Conservation (phyloP, 2,888 invertebrate genomes). For the Chymomyza amoena region DNA sequence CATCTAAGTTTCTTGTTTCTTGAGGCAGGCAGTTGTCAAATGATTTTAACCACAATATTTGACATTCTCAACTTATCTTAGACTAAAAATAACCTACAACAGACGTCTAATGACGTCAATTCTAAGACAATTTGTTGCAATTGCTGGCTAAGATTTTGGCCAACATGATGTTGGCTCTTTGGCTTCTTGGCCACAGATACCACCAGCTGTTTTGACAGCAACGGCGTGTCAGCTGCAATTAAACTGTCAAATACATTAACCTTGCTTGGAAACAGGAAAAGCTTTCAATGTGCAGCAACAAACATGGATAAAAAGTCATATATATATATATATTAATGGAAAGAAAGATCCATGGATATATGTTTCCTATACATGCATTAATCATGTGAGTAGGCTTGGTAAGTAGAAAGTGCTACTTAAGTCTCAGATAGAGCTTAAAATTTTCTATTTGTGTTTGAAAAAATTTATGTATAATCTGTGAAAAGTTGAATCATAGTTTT, state of each 20-base stretch:
- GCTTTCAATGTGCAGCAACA: conserved; percentile 1
- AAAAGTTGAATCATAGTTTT: too few relatives aligned
- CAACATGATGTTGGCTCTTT: not conserved
- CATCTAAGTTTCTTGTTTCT: not conserved
- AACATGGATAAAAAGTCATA: not conserved
- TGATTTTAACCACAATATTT: not conserved
- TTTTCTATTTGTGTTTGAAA: too few relatives aligned
- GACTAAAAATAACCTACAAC: not conserved
- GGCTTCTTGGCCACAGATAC: conserved; percentile 26
- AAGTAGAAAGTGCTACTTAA: too few relatives aligned
- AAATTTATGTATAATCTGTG: too few relatives aligned
- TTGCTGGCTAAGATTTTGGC: not conserved
- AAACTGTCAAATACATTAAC: conserved; percentile 45
- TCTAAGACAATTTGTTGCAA: not conserved
- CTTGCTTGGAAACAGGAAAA: conserved; percentile 18
- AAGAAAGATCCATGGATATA: not conserved
- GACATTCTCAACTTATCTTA: not conserved
- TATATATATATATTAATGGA: not conserved
- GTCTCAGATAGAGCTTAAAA: too few relatives aligned
- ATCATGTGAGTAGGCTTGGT: too few relatives aligned
- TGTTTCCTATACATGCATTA: too few relatives aligned
- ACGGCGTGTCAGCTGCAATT: conserved; percentile 50
- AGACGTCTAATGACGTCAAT: conserved; percentile 40
- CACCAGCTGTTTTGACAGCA: conserved; percentile 60
- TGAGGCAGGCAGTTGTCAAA: not conserved